These are phyloP conservation scores for Apocrypta bakeri DNA, from an alignment of 1,140 invertebrate genomes.

Conservation along the genomic window DNA sequence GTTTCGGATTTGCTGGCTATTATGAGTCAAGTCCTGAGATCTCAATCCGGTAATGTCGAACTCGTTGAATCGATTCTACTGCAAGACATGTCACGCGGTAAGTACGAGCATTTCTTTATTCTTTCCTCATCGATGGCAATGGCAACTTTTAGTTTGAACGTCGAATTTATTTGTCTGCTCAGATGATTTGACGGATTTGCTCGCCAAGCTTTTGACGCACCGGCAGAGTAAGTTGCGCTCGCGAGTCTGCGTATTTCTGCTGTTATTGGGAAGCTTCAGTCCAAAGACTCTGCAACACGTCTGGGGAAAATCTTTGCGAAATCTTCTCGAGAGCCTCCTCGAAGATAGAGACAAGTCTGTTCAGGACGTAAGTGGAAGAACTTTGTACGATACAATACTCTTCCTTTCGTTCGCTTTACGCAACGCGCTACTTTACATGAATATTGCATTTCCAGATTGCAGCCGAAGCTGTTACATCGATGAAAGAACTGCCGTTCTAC, in stretches of 20 bases:
- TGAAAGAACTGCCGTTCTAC: constrained; percentile 46
- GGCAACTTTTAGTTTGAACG: background rate
- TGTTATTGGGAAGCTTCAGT: constrained; percentile 79
- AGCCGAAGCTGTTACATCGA: background rate
- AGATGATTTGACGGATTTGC: constrained; percentile 39
- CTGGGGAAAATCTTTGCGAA: constrained; percentile 77
- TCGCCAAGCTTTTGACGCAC: constrained; percentile 60
- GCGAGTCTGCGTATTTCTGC: constrained; percentile 80
- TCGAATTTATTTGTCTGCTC: background rate
- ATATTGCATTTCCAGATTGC: constrained; percentile 29
- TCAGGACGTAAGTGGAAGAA: constrained; percentile 67
- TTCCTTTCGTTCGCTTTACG: background rate
- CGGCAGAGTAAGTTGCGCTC: constrained; percentile 77
- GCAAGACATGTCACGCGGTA: constrained; percentile 54
- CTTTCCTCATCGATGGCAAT: background rate
- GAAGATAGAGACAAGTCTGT: constrained; percentile 74
- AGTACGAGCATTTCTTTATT: background rate
- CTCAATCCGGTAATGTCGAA: constrained; percentile 82
- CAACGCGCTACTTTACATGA: background rate
- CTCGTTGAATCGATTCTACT: constrained; percentile 82
- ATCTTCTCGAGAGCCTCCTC: constrained; percentile 61
- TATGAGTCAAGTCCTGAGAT: constrained; percentile 83
- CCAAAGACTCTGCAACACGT: constrained; percentile 79
- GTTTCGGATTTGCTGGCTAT: constrained; percentile 82
- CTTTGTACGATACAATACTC: constrained; percentile 14